Evolutionary conservation across 2,797 vertebrate genomes (phyloP), one percentile per base, ranked within the genome.

Genomic region (Macropodus opercularis): DNA sequence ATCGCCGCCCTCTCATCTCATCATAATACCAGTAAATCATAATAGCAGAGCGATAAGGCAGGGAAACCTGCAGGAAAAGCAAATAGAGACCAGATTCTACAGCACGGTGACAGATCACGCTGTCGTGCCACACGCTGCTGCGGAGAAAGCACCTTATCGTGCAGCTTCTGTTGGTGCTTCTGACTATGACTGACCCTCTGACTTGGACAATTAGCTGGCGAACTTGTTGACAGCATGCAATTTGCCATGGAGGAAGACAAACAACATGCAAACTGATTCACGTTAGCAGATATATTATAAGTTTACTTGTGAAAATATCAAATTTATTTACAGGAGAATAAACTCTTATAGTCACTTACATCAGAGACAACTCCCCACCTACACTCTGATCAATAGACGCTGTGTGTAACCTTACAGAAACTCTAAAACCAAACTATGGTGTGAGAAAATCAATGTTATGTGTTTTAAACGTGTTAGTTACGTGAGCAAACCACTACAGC

Each of bases 1-100:
- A 77, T 65, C 42, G 13, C 47, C 62, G 29, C 63, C 68, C 43
- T 75, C 52, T 64, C 56, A 40, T 47, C 50, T 63, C 42, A 56
- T 40, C 19, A 49, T 24, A 76, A 65, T 42, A 65, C 36, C 44
- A 38, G 17, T 24, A 42, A 66, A 72, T 60, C 40, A 60, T 3
- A 52, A 66, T 50, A 39, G 27, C 26, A 31, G 26, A 41, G n/a
- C 18, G 66, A 79, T 59, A 70, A 69, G 49, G 13, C 60, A n/a
- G 40, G 70, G 50, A 75, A 73, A 58, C 41, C 34, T 53, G 59
- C 57, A 58, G 43, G 36, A 40, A 34, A 60, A 29, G 48, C 63
- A 81, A 68, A 78, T 49, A 59, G 14, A 71, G 22, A 23, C 1
- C 22, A 13, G 17, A 57, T 62, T 23, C 57, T 24, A 27, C 29